Percentiles rank a stretch among this genome's conserved stretches.
These are phyloP conservation scores for Drosophila diplacantha DNA, from an alignment of 2,888 invertebrate species.

Conservation along the genomic window DNA sequence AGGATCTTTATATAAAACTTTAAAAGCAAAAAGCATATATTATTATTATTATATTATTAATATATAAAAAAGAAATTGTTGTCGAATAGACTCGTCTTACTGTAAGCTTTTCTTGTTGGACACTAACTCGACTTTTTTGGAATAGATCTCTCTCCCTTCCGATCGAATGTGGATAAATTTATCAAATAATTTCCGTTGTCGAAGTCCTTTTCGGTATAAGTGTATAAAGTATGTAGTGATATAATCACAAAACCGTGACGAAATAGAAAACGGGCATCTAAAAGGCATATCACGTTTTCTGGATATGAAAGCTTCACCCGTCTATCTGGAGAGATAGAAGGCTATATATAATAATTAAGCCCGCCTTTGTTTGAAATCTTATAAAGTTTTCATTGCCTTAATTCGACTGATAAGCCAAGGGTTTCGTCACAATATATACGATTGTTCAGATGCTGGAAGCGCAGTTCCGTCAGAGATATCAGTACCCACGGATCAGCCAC, in stretches of 20 bases:
- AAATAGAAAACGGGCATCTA: background rate
- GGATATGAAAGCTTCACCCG: background rate
- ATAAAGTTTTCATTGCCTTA: conserved; percentile 1
- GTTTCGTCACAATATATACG: conserved; percentile 25
- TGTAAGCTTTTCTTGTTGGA: too few species aligned
- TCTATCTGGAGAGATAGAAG: background rate
- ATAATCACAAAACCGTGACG: conserved; percentile 1
- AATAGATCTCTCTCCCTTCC: too few species aligned
- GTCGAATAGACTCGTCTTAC: too few species aligned
- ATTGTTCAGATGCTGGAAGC: conserved; percentile 1
- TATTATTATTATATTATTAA: too few species aligned
- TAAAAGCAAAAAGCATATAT: too few species aligned
- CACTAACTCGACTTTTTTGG: too few species aligned
- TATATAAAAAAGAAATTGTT: conserved; percentile 2
- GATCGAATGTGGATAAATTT: too few species aligned
- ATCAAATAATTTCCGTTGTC: too few species aligned
- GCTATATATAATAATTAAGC: conserved; percentile 1
- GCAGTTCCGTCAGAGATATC: background rate
- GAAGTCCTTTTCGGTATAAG: too few species aligned
- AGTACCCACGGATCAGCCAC: background rate
- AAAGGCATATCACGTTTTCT: background rate
- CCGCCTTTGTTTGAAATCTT: background rate
- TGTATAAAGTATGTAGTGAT: too few species aligned
- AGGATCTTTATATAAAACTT: conserved; percentile 8
- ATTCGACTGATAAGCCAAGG: conserved; percentile 18